Percentiles rank a stretch among this genome's conserved stretches.
These are phyloP conservation scores for Wasmannia auropunctata DNA, from an alignment of 1,140 invertebrate genomes.

Conservation along the genomic window DNA sequence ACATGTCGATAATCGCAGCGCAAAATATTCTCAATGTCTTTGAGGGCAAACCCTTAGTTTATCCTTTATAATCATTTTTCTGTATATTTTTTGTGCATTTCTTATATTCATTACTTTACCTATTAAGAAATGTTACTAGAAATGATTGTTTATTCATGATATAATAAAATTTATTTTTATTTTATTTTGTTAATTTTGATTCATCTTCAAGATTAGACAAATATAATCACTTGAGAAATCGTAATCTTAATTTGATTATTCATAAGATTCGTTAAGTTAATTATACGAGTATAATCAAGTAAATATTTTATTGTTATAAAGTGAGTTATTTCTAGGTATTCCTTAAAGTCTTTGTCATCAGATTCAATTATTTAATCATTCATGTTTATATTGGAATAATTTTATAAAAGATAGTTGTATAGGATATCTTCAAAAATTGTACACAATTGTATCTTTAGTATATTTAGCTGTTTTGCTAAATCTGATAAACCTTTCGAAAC, in stretches of 20 bases:
- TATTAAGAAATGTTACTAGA: slow-evolving; percentile 17
- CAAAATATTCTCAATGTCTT: slow-evolving; percentile 93
- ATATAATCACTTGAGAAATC: background rate
- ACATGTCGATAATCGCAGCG: slow-evolving; percentile 92
- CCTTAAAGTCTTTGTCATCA: background rate
- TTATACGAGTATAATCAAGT: background rate
- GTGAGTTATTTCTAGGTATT: background rate
- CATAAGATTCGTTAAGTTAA: background rate
- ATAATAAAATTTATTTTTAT: no score
- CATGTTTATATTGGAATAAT: slow-evolving; percentile 10
- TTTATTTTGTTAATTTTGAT: no score
- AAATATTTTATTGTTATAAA: background rate
- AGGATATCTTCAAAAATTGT: slow-evolving; percentile 9
- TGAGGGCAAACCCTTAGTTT: slow-evolving; percentile 88
- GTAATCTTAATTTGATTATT: background rate
- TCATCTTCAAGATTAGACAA: slow-evolving; percentile 4
- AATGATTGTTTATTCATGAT: slow-evolving; percentile 2
- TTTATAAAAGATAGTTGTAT: background rate
- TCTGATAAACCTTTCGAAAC: background rate
- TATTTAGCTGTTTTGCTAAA: slow-evolving; percentile 1
- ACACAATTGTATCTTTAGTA: background rate
- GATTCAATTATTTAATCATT: slow-evolving; percentile 5
- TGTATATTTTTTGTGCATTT: background rate
- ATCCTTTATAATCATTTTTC: slow-evolving; percentile 67
- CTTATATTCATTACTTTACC: background rate